Base-by-base conservation (phyloP, 1,140 invertebrate species). In the Triops cancriformis region DNA sequence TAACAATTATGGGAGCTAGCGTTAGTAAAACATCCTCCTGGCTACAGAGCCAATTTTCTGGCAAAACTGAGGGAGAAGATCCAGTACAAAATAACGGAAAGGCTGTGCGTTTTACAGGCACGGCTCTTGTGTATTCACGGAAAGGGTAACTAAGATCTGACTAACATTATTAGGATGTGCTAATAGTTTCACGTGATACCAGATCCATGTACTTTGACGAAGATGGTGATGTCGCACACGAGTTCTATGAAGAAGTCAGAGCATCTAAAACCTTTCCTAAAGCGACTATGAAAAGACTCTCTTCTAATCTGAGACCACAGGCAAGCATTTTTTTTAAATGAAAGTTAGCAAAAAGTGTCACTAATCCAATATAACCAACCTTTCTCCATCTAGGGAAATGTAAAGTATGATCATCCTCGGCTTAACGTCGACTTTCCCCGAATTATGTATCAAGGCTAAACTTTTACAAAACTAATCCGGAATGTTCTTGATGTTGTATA, bases 201-300 rank as follows among this genome's bases (percentile, higher is more conserved):
- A 86, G 85, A 7, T 86, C 85, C 6, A 86, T 86, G 85, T 86
- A 80, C 77, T 84, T 85, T 83, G 85, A 86, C 82, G 85, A 86
- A 79, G 85, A 86, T 81, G 85, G 85, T 27, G 84, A 86, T 78
- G 73, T 85, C 6, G 85, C 85, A 26, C 85, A 86, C 81, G 85
- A 86, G 77, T 86, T 86, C 80, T 86, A 85, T 79, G 83, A 83
- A 79, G 84, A 86, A 82, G 82, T 84, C 18, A 73, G 42, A 73
- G 41, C 45, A 10, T 26, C 42, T 18, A 31, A 78, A 11, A 45
- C 72, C 5, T 12, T 74, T 42, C 43, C 31, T 6, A 78, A 64
- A 64, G 51, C 80, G 14, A 82, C 80, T 7, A 83, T 84, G 82
- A 80, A 75, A 78, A 79, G 79, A 73, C 81, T 80, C 73, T 43